phyloP scores from a whole-genome alignment of 2,888 invertebrate species.

The Polia nebulosa region DNA sequence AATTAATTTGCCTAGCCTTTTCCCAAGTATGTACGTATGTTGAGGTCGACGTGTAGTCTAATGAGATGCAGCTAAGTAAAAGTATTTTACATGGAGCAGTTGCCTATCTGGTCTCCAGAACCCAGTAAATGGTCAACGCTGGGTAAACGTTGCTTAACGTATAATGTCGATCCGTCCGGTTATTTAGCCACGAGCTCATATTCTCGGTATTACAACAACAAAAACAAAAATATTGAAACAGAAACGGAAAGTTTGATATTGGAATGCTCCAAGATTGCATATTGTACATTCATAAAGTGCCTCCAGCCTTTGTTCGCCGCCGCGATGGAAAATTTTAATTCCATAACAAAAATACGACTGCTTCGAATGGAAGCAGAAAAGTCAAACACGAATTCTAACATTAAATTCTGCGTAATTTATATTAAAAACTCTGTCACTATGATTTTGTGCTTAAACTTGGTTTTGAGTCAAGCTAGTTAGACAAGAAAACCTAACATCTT shows the following conservation, averaged over 20 bases:
- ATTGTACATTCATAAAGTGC: constrained; percentile 38
- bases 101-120: not conserved
- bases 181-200: not conserved
- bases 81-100: too few species aligned
- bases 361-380: constrained; percentile 21
- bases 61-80: too few species aligned
- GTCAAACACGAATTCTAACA: constrained; percentile 25
- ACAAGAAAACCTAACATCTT: too few species aligned
- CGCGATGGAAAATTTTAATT: constrained; percentile 21
- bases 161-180: not conserved
- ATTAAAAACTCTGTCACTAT: constrained; percentile 6
- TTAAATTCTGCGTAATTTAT: constrained; percentile 24
- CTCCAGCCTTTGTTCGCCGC: not conserved
- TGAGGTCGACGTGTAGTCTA: too few species aligned
- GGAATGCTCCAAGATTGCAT: constrained; percentile 14
- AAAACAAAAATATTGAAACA: constrained; percentile 3
- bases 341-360: constrained; percentile 43
- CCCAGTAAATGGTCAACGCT: not conserved
- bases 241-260: constrained; percentile 8
- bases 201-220: not conserved
- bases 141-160: too few species aligned
- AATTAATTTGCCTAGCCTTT: too few species aligned
- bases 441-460: constrained; percentile 5
- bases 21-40: too few species aligned
- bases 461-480: not conserved